A percentile compares a stretch with the other conserved stretches of the same genome.
Conservation (phyloP, 2,888 invertebrate species). For the Lasioglossum marginatum region DNA sequence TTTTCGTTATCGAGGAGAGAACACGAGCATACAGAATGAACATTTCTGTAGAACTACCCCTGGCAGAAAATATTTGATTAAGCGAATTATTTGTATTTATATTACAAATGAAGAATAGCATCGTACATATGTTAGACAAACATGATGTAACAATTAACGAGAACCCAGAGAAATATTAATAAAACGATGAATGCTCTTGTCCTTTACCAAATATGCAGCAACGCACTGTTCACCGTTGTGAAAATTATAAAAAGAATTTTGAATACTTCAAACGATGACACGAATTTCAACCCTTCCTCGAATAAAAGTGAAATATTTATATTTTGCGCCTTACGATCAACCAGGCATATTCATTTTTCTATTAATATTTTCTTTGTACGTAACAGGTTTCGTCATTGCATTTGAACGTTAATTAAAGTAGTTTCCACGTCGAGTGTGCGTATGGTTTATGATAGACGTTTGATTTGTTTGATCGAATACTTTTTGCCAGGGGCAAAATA, state of each 20-base stretch:
- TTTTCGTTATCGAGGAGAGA: neutral
- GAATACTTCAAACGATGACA: neutral
- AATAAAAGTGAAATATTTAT: neutral
- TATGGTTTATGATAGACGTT: neutral
- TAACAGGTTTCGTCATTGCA: neutral
- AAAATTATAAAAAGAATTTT: neutral
- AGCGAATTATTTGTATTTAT: neutral
- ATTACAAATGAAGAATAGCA: neutral
- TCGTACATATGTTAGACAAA: neutral
- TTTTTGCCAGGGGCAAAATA: neutral
- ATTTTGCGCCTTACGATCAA: neutral
- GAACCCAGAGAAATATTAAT: neutral
- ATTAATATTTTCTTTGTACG: neutral
- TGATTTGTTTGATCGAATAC: neutral
- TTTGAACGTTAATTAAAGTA: neutral
- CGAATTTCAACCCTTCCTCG: neutral
- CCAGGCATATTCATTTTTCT: neutral
- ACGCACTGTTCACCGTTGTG: too few species aligned
- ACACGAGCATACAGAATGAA: conserved; percentile 2
- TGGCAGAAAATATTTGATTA: neutral
- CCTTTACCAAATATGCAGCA: neutral
- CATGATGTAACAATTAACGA: neutral
- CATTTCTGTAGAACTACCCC: neutral
- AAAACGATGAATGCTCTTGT: conserved; percentile 6
- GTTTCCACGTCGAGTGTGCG: neutral